Conservation (phyloP, 2,797 vertebrate species). For the Sebastes alutus region DNA sequence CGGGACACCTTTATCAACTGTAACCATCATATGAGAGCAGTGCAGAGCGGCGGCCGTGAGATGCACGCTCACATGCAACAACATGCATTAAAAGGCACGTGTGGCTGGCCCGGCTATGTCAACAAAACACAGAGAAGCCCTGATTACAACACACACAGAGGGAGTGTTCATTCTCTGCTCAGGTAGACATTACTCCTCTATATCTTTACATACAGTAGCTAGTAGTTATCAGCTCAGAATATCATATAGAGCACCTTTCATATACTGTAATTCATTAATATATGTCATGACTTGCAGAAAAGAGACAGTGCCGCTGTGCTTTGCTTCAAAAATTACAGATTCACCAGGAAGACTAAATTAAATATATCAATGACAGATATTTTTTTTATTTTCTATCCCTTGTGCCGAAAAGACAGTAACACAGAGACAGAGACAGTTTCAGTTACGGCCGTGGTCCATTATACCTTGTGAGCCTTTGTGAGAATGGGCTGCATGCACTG, state of each 20-base stretch:
- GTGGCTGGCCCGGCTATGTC: too few species aligned
- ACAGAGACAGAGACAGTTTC: not conserved
- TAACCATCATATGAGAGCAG: too few species aligned
- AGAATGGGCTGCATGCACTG: not conserved
- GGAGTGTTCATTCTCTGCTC: too few species aligned
- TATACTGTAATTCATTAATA: not conserved
- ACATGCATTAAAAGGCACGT: too few species aligned
- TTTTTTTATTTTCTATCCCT: not conserved
- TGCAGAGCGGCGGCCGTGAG: too few species aligned
- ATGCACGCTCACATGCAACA: too few species aligned
- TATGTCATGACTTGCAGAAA: not conserved
- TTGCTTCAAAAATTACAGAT: not conserved
- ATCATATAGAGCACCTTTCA: not conserved
- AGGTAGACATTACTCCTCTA: not conserved
- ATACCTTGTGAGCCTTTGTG: constrained; percentile 28
- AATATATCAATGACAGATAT: not conserved
- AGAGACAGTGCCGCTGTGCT: not conserved
- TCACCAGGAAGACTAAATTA: not conserved
- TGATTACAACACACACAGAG: too few species aligned
- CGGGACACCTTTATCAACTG: too few species aligned
- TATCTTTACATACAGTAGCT: not conserved
- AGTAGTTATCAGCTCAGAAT: not conserved
- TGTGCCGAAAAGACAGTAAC: not conserved
- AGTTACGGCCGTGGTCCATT: not conserved
- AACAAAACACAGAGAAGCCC: too few species aligned